Evolutionary conservation across 2,888 invertebrate genomes (phyloP).

Genomic region (Pyrrhosoma nymphula): DNA sequence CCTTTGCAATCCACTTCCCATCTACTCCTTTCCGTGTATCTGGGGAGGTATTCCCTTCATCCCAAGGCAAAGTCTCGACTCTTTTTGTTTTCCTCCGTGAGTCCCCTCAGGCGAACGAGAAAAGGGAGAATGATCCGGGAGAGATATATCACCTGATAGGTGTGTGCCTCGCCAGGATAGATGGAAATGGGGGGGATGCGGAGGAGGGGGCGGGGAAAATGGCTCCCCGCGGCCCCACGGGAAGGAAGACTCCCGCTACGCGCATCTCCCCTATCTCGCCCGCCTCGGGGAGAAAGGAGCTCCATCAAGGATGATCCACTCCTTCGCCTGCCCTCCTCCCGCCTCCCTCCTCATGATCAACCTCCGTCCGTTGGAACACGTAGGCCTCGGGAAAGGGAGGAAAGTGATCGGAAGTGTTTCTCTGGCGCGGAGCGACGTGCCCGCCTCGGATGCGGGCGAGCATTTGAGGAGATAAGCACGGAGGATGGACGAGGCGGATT

Average conservation of each 20-base stretch:
- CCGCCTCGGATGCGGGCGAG: background rate
- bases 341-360: background rate
- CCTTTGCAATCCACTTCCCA: background rate
- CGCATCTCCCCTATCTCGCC: background rate
- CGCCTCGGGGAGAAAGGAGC: background rate
- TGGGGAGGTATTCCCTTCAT: background rate
- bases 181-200: background rate
- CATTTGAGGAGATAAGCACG: background rate
- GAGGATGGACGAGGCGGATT: background rate
- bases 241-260: background rate
- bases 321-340: background rate
- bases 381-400: slow-evolving; percentile 14
- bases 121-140: slow-evolving; percentile 28
- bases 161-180: background rate
- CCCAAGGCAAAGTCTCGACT: background rate
- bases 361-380: background rate
- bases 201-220: background rate
- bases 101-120: background rate
- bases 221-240: background rate
- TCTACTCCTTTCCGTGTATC: background rate
- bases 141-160: slow-evolving; percentile 18
- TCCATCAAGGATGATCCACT: slow-evolving; percentile 22
- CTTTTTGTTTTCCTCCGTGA: background rate
- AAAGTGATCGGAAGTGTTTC: background rate
- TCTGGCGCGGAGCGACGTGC: background rate